Percentiles rank a stretch among this genome's conserved stretches.
Conservation (phyloP, 1,140 invertebrate genomes). For the Aphaenogaster ashmeadi region DNA sequence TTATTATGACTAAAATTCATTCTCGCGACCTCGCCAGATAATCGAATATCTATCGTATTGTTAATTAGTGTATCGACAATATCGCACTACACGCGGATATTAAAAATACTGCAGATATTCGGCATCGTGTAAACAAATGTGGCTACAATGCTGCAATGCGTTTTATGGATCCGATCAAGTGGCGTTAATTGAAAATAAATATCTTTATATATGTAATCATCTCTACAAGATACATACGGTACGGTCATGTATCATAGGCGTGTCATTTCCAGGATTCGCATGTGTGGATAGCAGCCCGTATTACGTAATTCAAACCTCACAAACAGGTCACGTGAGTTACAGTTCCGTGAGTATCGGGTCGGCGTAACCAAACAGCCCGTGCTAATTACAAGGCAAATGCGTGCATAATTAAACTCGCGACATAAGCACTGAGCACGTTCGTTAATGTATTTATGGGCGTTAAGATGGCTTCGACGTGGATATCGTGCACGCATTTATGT, state of each 20-base stretch:
- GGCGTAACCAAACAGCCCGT: conserved; percentile 71
- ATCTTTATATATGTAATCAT: conserved; percentile 39
- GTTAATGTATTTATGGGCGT: conserved; percentile 70
- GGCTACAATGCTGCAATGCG: no score
- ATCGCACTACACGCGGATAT: not conserved
- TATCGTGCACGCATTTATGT: conserved; percentile 11
- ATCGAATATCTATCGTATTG: conserved; percentile 32
- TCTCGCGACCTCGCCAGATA: not conserved
- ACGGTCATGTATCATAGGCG: conserved; percentile 74
- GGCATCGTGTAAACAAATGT: not conserved
- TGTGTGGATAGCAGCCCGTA: conserved; percentile 61
- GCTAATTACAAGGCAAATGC: conserved; percentile 76
- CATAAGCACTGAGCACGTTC: conserved; percentile 39
- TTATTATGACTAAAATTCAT: conserved; percentile 2
- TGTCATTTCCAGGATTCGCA: conserved; percentile 72
- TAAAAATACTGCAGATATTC: conserved; percentile 24
- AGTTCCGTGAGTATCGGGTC: conserved; percentile 73
- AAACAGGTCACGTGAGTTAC: conserved; percentile 77
- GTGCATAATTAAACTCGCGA: conserved; percentile 75
- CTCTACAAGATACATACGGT: conserved; percentile 49
- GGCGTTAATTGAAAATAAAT: conserved; percentile 55
- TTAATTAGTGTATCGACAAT: conserved; percentile 31
- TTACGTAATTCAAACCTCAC: conserved; percentile 76
- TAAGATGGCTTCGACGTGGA: conserved; percentile 65
- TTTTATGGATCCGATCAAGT: conserved; percentile 44